A percentile compares a stretch with the other conserved stretches of the same genome.
Evolutionary conservation across 2,797 vertebrate species (phyloP).

Genomic region (Myiotriccus ornatus): DNA sequence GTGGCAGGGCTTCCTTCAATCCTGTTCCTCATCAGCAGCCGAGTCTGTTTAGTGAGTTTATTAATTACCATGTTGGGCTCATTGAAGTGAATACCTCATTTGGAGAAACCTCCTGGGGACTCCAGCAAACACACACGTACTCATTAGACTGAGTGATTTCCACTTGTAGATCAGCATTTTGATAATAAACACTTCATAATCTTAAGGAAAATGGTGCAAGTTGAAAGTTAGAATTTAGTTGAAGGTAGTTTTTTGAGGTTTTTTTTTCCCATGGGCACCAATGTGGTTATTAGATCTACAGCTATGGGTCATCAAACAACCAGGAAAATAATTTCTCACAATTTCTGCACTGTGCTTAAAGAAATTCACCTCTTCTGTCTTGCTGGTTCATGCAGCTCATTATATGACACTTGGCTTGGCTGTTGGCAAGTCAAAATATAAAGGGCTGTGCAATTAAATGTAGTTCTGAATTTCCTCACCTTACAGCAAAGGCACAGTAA

Average conservation of each 20-base stretch:
- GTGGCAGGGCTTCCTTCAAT: not conserved
- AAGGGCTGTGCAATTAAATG: not conserved
- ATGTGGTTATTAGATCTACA: not conserved
- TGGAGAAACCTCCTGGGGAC: slow-evolving; percentile 49
- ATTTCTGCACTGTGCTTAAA: not conserved
- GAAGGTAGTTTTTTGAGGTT: not conserved
- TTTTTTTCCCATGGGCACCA: not conserved
- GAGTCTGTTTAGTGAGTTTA: slow-evolving; percentile 43
- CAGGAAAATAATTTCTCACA: not conserved
- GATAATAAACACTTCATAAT: slow-evolving; percentile 36
- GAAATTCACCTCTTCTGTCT: not conserved
- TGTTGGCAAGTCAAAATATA: not conserved
- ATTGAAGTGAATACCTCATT: slow-evolving; percentile 61
- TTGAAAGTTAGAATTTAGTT: not conserved
- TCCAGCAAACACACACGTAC: not conserved
- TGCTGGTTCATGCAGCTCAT: not conserved
- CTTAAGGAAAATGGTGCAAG: not conserved
- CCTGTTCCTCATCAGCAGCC: slow-evolving; percentile 19
- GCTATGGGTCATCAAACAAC: not conserved
- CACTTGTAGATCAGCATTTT: slow-evolving; percentile 50
- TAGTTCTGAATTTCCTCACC: not conserved
- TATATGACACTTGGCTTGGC: not conserved
- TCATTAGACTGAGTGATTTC: slow-evolving; percentile 60
- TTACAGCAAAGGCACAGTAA: not conserved
- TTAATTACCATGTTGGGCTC: slow-evolving; percentile 65